Evolutionary conservation across 1,140 invertebrate genomes (phyloP), one percentile per base, ranked within the genome.

Genomic region (Lordiphosa clarofinis): DNA sequence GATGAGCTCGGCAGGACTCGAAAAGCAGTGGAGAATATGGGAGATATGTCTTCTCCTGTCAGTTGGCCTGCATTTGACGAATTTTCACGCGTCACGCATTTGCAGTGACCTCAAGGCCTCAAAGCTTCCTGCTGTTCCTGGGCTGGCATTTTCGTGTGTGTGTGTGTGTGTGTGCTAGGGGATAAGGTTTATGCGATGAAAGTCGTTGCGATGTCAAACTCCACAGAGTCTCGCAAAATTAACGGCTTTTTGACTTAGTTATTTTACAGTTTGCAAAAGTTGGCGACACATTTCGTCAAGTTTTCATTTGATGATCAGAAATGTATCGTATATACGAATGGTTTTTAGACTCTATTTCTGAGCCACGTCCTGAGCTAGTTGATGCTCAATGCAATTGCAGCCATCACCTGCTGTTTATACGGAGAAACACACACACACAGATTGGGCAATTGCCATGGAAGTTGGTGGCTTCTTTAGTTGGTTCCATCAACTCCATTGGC

Each of bases 1-100:
- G n/a, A 21, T 46, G n/a, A 46, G 8, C 19, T 11, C 21, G n/a
- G 24, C 15, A n/a, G 21, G 7, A 28, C 12, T 33, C 21, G 46
- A 3, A 8, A 15, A 10, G 9, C 10, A 36, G 24, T 33, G 36
- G 12, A 7, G 11, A 6, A 15, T 28, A 11, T 28, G 47, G 31
- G 21, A 49, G 35, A 39, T 12, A 31, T 39, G 13, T 52, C 19
- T 35, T 12, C 36, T 47, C 44, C 60, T 65, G 72, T 67, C 73
- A 67, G 56, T 58, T 73, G 48, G 67, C 54, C 64, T 52, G 71
- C 46, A 66, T 65, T 66, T 75, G 73, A 76, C 73, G 73, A 75
- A 76, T 76, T 75, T 71, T 75, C 73, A 71, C 73, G 72, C 67
- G 60, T 72, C 59, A 64, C 73, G 72, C 72, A 74, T 60, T 75